Evolutionary conservation across 2,797 vertebrate species (phyloP), one percentile per base, ranked within the genome.

Genomic region (Thalassophryne amazonica): DNA sequence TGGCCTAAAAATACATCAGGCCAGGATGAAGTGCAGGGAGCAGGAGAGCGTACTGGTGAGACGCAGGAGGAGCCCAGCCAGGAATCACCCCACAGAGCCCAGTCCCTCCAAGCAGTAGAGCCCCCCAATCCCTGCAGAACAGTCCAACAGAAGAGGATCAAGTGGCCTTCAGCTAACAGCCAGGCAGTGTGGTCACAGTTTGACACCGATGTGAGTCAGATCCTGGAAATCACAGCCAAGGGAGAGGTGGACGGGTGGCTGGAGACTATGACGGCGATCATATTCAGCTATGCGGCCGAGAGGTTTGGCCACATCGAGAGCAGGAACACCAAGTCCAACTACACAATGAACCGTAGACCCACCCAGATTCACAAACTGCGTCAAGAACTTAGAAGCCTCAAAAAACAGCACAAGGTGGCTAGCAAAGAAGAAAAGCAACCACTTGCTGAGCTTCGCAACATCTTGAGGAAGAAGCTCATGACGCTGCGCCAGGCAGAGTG

Each of bases 381-480:
- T 7, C 15, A 51, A 19, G 55, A 60, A 19, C 45, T 58, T n/a
- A 3, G 7, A 4, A 10, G 12, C 4, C 37, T 52, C 1, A 32
- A 2, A 5, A 41, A 20, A 4, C 55, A 39, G 40, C 52, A 23
- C 19, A 73, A 51, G 23, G 7, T 2, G 18, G 22, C 58, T 20
- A 17, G 9, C 15, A 17, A 60, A 17, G 45, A 58, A 24, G 24
- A 67, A 6, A 23, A 22, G 3, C 16, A 2, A 23, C n/a, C 45
- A 8, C 14, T 42, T 9, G 15, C 31, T 7, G 46, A 60, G 20
- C 35, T 49, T 9, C 10, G 18, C 1, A 21, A 22, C 15, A 37
- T 48, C 21, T 2, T 61, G 1, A 11, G 45, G 21, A 40, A 57
- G 19, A 64, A 37, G 31, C 20, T 60, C 1, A 25, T 60, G 16